Evolutionary conservation across 1,140 invertebrate genomes (phyloP).

Genomic region (Brachionus koreanus): DNA sequence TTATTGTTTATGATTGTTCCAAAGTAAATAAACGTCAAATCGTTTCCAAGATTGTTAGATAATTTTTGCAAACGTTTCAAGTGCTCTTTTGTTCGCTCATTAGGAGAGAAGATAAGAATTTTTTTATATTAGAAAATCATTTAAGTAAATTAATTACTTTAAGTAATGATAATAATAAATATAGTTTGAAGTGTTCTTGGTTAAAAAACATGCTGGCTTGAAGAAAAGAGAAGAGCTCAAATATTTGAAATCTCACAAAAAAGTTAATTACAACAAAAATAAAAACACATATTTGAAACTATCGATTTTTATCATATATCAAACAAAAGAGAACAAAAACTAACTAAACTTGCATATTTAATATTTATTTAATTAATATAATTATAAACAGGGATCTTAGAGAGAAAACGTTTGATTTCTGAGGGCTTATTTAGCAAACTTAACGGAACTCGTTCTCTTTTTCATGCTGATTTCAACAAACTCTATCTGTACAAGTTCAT

Average conservation of each 20-base stretch:
- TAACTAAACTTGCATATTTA: slow-evolving; percentile 37
- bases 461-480: not conserved
- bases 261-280: slow-evolving; percentile 35
- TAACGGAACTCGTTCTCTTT: not conserved
- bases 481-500: not conserved
- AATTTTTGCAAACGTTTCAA: slow-evolving; percentile 22
- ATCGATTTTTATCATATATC: slow-evolving; percentile 31
- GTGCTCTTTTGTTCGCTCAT: slow-evolving; percentile 25
- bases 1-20: slow-evolving; percentile 8
- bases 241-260: slow-evolving; percentile 34
- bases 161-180: slow-evolving; percentile 28
- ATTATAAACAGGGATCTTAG: slow-evolving; percentile 30
- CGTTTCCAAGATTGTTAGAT: slow-evolving; percentile 8
- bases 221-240: slow-evolving; percentile 24
- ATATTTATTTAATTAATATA: slow-evolving; percentile 40
- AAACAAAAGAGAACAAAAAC: slow-evolving; percentile 21
- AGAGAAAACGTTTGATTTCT: slow-evolving; percentile 21
- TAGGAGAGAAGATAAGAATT: not conserved
- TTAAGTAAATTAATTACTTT: slow-evolving; percentile 41
- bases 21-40: slow-evolving; percentile 38
- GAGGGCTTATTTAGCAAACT: not conserved
- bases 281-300: slow-evolving; percentile 34
- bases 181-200: slow-evolving; percentile 19
- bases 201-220: slow-evolving; percentile 4
- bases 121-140: slow-evolving; percentile 19